Evolutionary conservation across 1,140 invertebrate species (phyloP).

Genomic region (Panonychus citri): DNA sequence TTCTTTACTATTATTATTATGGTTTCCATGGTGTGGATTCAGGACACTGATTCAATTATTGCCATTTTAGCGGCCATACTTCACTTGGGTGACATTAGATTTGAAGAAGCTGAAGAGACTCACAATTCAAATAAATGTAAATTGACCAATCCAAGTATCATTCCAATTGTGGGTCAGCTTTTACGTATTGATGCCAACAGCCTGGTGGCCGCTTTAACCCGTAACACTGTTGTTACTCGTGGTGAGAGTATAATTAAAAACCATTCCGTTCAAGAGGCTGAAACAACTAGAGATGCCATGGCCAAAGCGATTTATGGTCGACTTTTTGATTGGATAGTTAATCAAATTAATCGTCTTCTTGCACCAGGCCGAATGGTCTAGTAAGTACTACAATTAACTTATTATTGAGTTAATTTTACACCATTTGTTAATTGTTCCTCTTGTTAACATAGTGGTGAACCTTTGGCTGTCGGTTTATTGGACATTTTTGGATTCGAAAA

Average conservation of each 20-base stretch:
- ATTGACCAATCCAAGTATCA: not conserved
- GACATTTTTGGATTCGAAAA: conserved; percentile 74
- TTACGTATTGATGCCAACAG: conserved; percentile 54
- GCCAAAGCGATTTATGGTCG: conserved; percentile 67
- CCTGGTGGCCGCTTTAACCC: conserved; percentile 48
- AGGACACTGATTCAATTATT: conserved; percentile 1
- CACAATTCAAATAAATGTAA: conserved; percentile 2
- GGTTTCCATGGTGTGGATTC: not conserved
- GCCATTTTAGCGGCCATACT: conserved; percentile 61
- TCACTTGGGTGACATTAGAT: conserved; percentile 56
- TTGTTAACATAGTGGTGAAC: conserved; percentile 29
- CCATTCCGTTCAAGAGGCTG: conserved; percentile 60
- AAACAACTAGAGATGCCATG: conserved; percentile 67
- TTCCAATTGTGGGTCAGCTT: conserved; percentile 41
- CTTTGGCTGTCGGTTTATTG: conserved; percentile 43
- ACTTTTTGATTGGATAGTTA: conserved; percentile 72
- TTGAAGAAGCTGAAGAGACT: conserved; percentile 18
- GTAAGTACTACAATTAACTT: not conserved
- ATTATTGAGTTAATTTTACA: no score
- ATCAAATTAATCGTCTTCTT: conserved; percentile 56
- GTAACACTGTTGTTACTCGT: conserved; percentile 71
- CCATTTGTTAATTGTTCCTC: not conserved
- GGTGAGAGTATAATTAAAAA: conserved; percentile 87
- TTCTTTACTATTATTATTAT: not conserved
- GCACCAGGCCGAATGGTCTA: not conserved